Conservation (phyloP, 2,113 vertebrate genomes). For the Hydropotes inermis region DNA sequence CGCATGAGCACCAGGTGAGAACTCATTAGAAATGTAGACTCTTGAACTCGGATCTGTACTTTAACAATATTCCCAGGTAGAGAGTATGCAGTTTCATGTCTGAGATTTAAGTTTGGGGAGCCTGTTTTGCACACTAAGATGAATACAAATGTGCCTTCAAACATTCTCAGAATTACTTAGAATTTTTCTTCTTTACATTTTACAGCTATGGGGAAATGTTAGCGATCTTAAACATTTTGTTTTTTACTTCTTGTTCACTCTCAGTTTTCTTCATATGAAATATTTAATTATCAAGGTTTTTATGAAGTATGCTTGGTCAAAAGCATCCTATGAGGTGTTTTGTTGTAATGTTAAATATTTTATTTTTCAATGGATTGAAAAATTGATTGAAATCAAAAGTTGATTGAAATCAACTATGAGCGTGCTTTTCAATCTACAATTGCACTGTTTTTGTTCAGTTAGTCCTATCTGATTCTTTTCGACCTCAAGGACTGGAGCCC, state of each 20-base stretch:
- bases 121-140: neutral
- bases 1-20: too few relatives aligned
- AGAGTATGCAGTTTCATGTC: rapidly evolving
- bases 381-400: too few relatives aligned
- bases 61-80: neutral
- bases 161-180: neutral
- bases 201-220: neutral
- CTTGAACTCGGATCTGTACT: neutral
- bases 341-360: neutral
- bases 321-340: neutral
- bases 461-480: neutral
- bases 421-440: neutral
- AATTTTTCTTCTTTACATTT: neutral
- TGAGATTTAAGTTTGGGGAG: neutral
- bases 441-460: neutral
- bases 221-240: neutral
- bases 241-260: neutral
- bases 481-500: neutral
- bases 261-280: neutral
- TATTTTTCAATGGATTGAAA: neutral
- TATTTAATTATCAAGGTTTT: neutral
- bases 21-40: neutral
- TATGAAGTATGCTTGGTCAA: neutral
- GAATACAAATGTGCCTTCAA: neutral
- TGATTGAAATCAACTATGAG: neutral